These are phyloP conservation scores for Drosophila antonietae DNA, from an alignment of 2,888 invertebrate genomes.

Conservation along the genomic window DNA sequence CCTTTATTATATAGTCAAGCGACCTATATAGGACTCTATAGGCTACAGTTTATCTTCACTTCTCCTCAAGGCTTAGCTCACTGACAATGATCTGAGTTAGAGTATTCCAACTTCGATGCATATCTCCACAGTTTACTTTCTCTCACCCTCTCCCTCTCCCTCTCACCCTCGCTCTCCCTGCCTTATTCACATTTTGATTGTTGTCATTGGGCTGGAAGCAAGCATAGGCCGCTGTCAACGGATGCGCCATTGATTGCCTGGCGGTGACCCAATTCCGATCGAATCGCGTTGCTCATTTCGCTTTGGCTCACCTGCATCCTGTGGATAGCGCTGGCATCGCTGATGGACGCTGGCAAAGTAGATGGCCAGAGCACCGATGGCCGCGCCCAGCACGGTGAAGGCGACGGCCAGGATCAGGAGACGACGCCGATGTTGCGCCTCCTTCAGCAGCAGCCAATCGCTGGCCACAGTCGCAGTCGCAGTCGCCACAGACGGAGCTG, in stretches of 20 bases:
- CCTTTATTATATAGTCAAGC: not conserved
- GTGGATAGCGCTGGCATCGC: conserved; percentile 55
- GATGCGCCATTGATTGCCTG: conserved; percentile 44
- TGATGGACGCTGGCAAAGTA: conserved; percentile 82
- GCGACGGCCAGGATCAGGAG: conserved; percentile 82
- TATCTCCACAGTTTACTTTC: not conserved
- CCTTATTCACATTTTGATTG: not conserved
- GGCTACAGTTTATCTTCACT: not conserved
- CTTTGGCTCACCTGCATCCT: conserved; percentile 59
- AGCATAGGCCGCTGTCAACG: conserved; percentile 9
- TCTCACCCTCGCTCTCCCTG: too few species aligned
- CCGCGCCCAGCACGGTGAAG: conserved; percentile 84
- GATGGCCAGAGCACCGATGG: conserved; percentile 83
- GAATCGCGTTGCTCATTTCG: not conserved
- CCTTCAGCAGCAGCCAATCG: conserved; percentile 86
- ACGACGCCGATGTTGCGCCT: conserved; percentile 88
- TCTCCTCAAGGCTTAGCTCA: not conserved
- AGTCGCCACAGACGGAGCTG: not conserved
- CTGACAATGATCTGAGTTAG: not conserved
- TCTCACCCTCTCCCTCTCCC: not conserved
- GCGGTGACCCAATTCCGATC: conserved; percentile 54
- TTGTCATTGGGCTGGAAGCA: too few species aligned
- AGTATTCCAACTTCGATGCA: not conserved
- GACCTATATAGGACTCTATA: not conserved
- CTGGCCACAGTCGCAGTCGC: conserved; percentile 34